Percentiles rank a stretch among this genome's conserved stretches.
Conservation (phyloP, 2,888 invertebrate genomes). For the Calameuta filiformis region DNA sequence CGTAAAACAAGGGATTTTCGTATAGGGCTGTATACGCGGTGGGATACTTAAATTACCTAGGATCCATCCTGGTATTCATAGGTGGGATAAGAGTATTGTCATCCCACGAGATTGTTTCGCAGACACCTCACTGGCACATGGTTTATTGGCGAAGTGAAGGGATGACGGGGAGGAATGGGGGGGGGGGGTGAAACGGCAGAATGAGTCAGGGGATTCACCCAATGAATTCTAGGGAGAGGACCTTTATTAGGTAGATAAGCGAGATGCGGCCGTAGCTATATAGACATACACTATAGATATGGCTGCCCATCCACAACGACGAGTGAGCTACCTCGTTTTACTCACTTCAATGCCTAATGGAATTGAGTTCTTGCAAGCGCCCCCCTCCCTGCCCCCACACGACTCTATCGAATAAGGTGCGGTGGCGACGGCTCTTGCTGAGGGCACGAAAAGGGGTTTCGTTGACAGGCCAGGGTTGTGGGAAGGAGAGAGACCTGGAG, state of each 20-base stretch:
- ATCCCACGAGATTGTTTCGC: slow-evolving; percentile 54
- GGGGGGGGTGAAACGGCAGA: slow-evolving; percentile 16
- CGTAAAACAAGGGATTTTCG: slow-evolving; percentile 12
- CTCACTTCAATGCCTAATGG: slow-evolving; percentile 60
- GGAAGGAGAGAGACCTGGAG: background rate
- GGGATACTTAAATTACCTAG: slow-evolving; percentile 53
- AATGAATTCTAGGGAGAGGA: slow-evolving; percentile 30
- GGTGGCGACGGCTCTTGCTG: slow-evolving; percentile 2
- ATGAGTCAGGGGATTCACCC: too few species aligned
- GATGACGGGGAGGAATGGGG: background rate
- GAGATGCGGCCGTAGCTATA: slow-evolving; percentile 54
- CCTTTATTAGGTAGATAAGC: slow-evolving; percentile 60
- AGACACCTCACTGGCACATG: slow-evolving; percentile 53
- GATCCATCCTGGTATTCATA: slow-evolving; percentile 47
- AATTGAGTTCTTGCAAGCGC: slow-evolving; percentile 58
- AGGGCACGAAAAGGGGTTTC: slow-evolving; percentile 10
- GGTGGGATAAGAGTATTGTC: slow-evolving; percentile 54
- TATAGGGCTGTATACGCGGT: slow-evolving; percentile 1
- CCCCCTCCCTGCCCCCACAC: background rate
- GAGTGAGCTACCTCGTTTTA: slow-evolving; percentile 51
- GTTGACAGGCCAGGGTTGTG: slow-evolving; percentile 30
- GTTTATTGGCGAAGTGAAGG: slow-evolving; percentile 38
- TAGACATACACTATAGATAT: slow-evolving; percentile 25
- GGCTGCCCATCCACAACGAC: slow-evolving; percentile 43
- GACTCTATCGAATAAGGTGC: background rate